phyloP scores from a whole-genome alignment of 1,140 invertebrate genomes.

The Polypedilum pembai region DNA sequence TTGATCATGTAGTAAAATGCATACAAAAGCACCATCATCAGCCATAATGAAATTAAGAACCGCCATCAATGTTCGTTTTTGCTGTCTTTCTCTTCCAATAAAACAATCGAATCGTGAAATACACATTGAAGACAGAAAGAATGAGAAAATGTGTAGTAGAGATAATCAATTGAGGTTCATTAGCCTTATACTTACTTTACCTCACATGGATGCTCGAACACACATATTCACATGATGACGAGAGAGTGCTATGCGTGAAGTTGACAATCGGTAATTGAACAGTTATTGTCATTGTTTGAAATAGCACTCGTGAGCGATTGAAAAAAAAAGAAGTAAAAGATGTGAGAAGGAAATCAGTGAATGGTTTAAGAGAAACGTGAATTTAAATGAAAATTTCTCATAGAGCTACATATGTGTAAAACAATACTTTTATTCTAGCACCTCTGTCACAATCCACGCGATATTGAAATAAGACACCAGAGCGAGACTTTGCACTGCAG shows the following conservation, averaged over 20 bases:
- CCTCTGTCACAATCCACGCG: background rate
- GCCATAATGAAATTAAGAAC: constrained; percentile 3
- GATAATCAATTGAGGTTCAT: constrained; percentile 12
- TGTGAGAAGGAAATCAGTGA: too few relatives aligned
- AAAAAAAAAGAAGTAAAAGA: too few relatives aligned
- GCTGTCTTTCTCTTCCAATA: background rate
- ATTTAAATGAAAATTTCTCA: too few relatives aligned
- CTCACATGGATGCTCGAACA: background rate
- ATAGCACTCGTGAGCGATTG: too few relatives aligned
- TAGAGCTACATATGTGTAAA: too few relatives aligned
- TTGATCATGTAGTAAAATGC: background rate
- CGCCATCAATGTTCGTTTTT: background rate
- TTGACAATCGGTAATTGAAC: constrained; percentile 11
- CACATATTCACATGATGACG: background rate
- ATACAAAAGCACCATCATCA: constrained; percentile 22
- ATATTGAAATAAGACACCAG: constrained; percentile 1
- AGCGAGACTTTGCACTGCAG: background rate
- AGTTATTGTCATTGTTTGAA: background rate
- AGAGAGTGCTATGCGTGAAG: constrained; percentile 1
- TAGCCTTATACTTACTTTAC: background rate
- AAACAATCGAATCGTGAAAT: background rate
- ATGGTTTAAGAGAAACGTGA: too few relatives aligned
- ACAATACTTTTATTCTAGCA: too few relatives aligned
- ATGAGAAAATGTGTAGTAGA: background rate
- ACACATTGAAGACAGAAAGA: background rate